Conservation (phyloP, 2,113 vertebrate species). For the Pardalotus punctatus region DNA sequence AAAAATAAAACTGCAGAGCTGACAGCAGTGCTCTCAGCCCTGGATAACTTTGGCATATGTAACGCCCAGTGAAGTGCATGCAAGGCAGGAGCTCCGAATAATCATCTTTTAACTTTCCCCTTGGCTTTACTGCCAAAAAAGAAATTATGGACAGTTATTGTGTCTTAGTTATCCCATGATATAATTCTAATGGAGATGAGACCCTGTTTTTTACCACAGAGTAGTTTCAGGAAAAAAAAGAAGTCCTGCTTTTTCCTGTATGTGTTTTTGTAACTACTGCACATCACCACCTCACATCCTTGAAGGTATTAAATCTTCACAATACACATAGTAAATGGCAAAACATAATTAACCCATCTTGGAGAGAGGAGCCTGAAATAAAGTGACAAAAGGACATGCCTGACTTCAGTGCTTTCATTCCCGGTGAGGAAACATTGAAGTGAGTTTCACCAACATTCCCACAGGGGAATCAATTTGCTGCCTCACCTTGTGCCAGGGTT, state of each 20-base stretch:
- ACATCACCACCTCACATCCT: not conserved
- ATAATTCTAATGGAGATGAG: not conserved
- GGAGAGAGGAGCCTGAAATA: not conserved
- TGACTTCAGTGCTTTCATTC: not conserved
- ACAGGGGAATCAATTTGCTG: not conserved
- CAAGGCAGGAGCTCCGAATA: not conserved
- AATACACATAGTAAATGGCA: not conserved
- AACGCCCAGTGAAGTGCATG: not conserved
- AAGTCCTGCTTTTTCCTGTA: not conserved
- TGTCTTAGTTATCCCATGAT: not conserved
- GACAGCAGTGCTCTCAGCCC: not conserved
- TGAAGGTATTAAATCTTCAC: not conserved
- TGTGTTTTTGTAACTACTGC: not conserved
- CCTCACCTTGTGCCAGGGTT: not conserved
- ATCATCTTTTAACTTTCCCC: not conserved
- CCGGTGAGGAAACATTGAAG: not conserved
- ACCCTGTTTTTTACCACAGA: not conserved
- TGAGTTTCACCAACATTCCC: not conserved
- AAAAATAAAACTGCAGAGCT: not conserved
- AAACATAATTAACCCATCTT: not conserved
- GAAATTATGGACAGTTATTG: not conserved
- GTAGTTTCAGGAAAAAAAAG: not conserved
- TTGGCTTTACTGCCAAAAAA: not conserved
- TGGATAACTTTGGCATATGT: fast-evolving
- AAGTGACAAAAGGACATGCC: not conserved